Evolutionary conservation across 1,140 invertebrate genomes (phyloP).

Genomic region (Mylabris phalerata): DNA sequence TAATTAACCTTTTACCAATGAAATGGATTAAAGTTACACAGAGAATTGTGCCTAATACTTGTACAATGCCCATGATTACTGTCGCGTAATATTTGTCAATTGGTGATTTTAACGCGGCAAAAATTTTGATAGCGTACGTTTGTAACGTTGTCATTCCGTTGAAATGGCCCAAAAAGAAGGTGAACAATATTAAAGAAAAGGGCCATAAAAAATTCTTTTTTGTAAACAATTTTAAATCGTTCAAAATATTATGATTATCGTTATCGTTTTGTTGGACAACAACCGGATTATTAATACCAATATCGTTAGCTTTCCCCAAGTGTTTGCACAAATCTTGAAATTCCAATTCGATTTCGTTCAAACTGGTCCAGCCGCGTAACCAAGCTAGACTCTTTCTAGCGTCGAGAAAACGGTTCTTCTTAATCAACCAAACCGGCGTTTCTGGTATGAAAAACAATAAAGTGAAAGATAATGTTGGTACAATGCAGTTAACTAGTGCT

Average conservation of each 20-base stretch:
- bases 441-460: conserved; percentile 66
- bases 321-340: conserved; percentile 43
- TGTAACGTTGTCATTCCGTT: conserved; percentile 62
- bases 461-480: conserved; percentile 58
- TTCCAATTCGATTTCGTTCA: conserved; percentile 48
- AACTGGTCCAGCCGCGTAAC: conserved; percentile 57
- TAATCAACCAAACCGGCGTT: conserved; percentile 68
- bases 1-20: conserved; percentile 59
- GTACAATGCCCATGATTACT: conserved; percentile 57
- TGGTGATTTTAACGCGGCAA: conserved; percentile 58
- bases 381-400: conserved; percentile 53
- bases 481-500: conserved; percentile 56
- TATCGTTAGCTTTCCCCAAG: conserved; percentile 3
- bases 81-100: conserved; percentile 67
- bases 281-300: conserved; percentile 1
- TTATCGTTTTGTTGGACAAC: background rate
- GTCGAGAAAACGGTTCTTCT: conserved; percentile 51
- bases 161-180: conserved; percentile 65
- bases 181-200: conserved; percentile 54
- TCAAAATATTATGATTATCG: background rate
- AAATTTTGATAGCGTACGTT: conserved; percentile 67
- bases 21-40: conserved; percentile 61
- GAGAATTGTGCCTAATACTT: conserved; percentile 56
- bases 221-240: conserved; percentile 31
- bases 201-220: conserved; percentile 53